Evolutionary conservation across 1,140 invertebrate genomes (phyloP).

Genomic region (Diorhabda carinulata): DNA sequence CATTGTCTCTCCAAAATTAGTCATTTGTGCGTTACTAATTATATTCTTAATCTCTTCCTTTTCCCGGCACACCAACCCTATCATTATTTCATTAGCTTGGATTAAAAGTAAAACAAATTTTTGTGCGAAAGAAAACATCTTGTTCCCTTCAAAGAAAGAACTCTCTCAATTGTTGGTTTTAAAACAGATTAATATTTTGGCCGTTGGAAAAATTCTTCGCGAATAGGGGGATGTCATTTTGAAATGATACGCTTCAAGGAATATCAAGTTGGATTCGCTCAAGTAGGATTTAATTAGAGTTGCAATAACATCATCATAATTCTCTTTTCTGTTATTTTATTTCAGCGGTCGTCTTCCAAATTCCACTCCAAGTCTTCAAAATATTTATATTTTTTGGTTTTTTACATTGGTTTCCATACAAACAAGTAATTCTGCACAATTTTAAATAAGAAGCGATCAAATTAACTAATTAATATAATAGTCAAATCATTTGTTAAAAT

Average conservation of each 20-base stretch:
- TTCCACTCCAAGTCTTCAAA: no score
- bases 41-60: constrained; percentile 40
- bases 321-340: no score
- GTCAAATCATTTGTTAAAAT: no score
- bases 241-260: not conserved
- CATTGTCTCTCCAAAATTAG: constrained; percentile 44
- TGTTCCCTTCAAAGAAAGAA: constrained; percentile 14
- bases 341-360: no score
- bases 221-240: not conserved
- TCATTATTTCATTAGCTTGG: constrained; percentile 31
- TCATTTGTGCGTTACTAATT: constrained; percentile 47
- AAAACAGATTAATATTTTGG: constrained; percentile 1
- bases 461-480: no score
- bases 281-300: not conserved
- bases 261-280: not conserved
- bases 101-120: constrained; percentile 24
- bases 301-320: not conserved
- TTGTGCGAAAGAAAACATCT: constrained; percentile 20
- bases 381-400: no score
- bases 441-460: no score
- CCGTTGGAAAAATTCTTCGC: not conserved
- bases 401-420: no score
- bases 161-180: constrained; percentile 2
- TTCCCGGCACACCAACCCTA: constrained; percentile 26
- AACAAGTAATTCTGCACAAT: no score